Evolutionary conservation across 2,797 vertebrate species (phyloP), one percentile per base, ranked within the genome.

Genomic region (Zonotrichia albicollis): DNA sequence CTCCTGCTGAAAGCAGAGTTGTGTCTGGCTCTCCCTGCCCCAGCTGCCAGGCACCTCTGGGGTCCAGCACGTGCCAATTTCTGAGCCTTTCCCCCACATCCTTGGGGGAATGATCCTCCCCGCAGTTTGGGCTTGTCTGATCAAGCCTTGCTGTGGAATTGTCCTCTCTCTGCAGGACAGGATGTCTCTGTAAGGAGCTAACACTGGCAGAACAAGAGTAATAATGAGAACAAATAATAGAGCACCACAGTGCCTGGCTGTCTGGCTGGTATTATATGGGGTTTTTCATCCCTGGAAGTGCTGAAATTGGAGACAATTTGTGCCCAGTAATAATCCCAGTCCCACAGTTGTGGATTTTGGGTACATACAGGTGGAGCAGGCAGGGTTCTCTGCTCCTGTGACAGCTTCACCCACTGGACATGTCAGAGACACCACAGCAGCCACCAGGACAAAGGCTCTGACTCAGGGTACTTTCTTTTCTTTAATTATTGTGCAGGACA

Each of bases 311-410:
- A 40, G 38, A 12, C 5, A 15, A 20, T 51, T 43, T 45, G 13
- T 22, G n/a, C 8, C 19, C 36, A 22, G 6, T 19, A 17, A 38
- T 6, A 10, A 8, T 34, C 18, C 34, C 19, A 36, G 23, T 5
- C 19, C 42, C 54, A 3, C 3, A 32, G 10, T 0, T 58, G 14
- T 34, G 68, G 40, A 2, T 43, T 53, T 14, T 71, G 54, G 61
- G n/a, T 7, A 19, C 20, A 1, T 8, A 0, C 10, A 30, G n/a
- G 9, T 18, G 21, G 10, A 66, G 23, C 3, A 5, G 38, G 20
- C 51, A 46, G 34, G 13, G 18, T 30, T 58, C 32, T 14, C 18
- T 77, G 65, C 38, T 61, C 42, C 55, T 51, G 27, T 43, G 34
- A 11, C 26, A 70, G 26, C 32, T 32, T 62, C 30, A 51, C 21